These are phyloP conservation scores for Odontesthes bonariensis DNA, from an alignment of 2,113 vertebrate species.

Conservation along the genomic window DNA sequence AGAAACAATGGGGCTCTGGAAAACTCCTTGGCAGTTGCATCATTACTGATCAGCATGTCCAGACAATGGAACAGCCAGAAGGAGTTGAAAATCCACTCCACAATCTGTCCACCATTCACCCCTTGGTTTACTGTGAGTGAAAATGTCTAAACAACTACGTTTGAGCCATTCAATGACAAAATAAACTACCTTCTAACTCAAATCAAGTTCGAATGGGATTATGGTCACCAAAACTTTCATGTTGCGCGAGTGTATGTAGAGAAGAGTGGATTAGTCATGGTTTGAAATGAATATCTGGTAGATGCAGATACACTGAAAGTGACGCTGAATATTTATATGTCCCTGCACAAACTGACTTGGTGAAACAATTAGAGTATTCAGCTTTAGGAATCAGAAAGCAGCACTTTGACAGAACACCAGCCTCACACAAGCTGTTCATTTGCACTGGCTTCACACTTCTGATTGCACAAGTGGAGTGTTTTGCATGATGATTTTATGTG, in stretches of 20 bases:
- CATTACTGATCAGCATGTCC: conserved; percentile 39
- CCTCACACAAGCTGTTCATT: conserved; percentile 71
- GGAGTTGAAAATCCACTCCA: conserved; percentile 38
- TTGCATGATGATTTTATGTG: conserved; percentile 53
- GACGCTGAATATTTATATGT: conserved; percentile 62
- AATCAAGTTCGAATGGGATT: background rate
- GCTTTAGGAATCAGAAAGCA: conserved; percentile 52
- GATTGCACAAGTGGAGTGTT: conserved; percentile 62
- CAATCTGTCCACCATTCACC: conserved; percentile 34
- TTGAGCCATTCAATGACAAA: conserved; percentile 6
- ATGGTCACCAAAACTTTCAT: background rate
- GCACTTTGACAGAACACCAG: conserved; percentile 47
- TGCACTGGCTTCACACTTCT: conserved; percentile 69
- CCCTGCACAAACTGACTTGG: conserved; percentile 46
- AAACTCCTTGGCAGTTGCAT: conserved; percentile 33
- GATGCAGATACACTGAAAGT: conserved; percentile 43
- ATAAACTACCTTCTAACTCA: background rate
- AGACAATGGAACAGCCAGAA: conserved; percentile 31
- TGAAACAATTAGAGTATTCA: conserved; percentile 62
- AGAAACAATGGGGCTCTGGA: conserved; percentile 27
- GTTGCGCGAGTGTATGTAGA: no score
- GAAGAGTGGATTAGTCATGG: background rate
- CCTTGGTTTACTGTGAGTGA: conserved; percentile 32
- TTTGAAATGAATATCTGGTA: conserved; percentile 34
- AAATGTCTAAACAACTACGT: conserved; percentile 29